Conservation (phyloP, 1,140 invertebrate genomes). For the Aphis craccivora region DNA sequence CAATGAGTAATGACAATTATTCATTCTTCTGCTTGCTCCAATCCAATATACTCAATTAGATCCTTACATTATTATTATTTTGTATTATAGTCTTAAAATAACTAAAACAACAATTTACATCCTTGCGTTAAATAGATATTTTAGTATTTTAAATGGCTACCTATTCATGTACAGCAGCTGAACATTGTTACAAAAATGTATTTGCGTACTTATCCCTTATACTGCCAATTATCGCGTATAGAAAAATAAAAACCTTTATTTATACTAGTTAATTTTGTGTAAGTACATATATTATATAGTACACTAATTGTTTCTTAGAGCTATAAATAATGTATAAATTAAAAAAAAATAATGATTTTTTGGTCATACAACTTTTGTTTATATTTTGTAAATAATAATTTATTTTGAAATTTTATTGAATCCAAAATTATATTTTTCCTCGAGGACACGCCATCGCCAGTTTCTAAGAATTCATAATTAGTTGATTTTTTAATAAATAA, state of each 20-base stretch:
- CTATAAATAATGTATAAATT: not conserved
- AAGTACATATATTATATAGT: not conserved
- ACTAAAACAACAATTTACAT: not conserved
- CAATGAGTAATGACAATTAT: not conserved
- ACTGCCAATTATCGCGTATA: too few species aligned
- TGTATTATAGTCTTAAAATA: not conserved
- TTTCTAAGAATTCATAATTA: not conserved
- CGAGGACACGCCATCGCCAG: not conserved
- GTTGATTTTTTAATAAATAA: not conserved
- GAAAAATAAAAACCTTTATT: not conserved
- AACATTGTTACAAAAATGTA: not conserved
- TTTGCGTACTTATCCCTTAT: too few species aligned
- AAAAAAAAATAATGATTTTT: not conserved
- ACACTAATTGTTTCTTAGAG: not conserved
- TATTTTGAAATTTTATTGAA: not conserved
- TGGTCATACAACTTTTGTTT: not conserved
- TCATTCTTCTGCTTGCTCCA: not conserved
- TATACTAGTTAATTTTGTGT: not conserved
- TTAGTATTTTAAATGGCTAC: not conserved
- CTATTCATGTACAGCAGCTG: not conserved
- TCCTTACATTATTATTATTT: not conserved
- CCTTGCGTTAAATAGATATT: not conserved
- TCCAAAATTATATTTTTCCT: not conserved
- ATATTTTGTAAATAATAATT: not conserved
- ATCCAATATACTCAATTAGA: not conserved